Evolutionary conservation across 2,113 vertebrate genomes (phyloP), one percentile per base, ranked within the genome.

Genomic region (Boulengeromyrus knoepffleri): DNA sequence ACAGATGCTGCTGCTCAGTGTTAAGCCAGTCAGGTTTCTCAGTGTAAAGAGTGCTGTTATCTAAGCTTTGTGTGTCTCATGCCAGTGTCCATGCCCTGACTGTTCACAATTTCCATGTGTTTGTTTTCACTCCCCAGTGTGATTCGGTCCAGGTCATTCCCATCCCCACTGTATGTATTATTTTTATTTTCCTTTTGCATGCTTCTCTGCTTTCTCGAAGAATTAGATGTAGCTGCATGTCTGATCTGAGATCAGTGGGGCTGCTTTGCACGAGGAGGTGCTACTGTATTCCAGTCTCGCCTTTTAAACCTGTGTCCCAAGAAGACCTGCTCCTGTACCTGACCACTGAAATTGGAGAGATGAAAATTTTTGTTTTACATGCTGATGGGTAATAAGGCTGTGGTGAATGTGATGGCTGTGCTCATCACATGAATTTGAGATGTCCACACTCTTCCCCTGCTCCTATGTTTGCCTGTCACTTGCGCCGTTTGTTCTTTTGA

Each of bases 61-160:
- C 42, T 53, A 46, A 19, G 7, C 8, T 24, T 42, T 88, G 2
- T 90, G 21, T 91, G 92, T 89, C 89, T 90, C 90, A 93, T 92
- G 66, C 89, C 88, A 92, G 92, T 92, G 94, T 93, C 92, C 89
- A 49, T 92, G 93, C 94, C 91, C 80, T 90, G 90, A 93, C 91
- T 93, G 94, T 90, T 95, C 93, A 96, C 94, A 93, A 91, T 95
- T 93, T 77, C 70, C 90, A 89, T 90, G 45, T 92, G 27, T 92
- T 70, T 88, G 49, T 36, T 91, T 89, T 87, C 66, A 85, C 90
- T 92, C 80, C 95, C 93, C 96, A 99, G 98, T 98, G 96, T 97
- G 98, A 98, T 97, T 98, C 99, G 98, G 97, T 97, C 96, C 97
- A 98, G 96, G 97, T 98, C 97, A 97, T 97, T 97, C 97, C 98